Base-by-base conservation (phyloP, 2,888 invertebrate species). In the Rotaria magnacalcarata region DNA sequence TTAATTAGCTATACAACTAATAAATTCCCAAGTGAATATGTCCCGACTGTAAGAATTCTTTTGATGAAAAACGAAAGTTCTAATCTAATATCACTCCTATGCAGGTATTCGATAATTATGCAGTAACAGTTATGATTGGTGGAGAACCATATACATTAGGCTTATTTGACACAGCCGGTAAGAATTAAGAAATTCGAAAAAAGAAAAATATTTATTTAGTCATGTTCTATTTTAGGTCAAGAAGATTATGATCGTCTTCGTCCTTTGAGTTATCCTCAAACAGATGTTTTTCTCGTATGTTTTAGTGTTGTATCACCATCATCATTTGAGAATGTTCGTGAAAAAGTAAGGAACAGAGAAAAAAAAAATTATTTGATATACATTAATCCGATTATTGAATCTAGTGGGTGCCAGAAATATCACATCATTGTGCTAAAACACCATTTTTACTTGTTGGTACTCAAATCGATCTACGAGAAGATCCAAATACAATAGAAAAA, bases 341-440 rank as follows among this genome's bases (percentile, higher is more conserved):
- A 88, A 84, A 89, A 89, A 97, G 80, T 80, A 47, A 67, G 67
- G 8, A 24, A 24, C 0, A 24, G 14, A 60, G 34, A 34, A 34
- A 34, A 34, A 34, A 34, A 34, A 34, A 2, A 34, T 34, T 34
- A 34, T 34, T 34, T 34, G 34, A 34, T 34, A 34, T 34, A 34
- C 2, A 34, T 34, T 34, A 34, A 34, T 34, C 34, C 34, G 34
- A 34, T 34, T 34, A 34, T 34, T 34, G 34, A 34, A 34, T 34
- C 34, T 91, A 97, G 97, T 98, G 98, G 98, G 97, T 98, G 87
- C 98, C 98, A 88, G 98, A 98, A 93, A 98, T 99, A 90, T 96
- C 96, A 89, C 98, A 99, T 93, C 98, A 99, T 92, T 98, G 98
- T 93, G 96, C 97, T 91, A 97, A 97, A 92, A 98, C 97, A 87